Evolutionary conservation across 2,888 invertebrate genomes (phyloP), one percentile per base, ranked within the genome.

Genomic region (Caenorhabditis zanzibari): DNA sequence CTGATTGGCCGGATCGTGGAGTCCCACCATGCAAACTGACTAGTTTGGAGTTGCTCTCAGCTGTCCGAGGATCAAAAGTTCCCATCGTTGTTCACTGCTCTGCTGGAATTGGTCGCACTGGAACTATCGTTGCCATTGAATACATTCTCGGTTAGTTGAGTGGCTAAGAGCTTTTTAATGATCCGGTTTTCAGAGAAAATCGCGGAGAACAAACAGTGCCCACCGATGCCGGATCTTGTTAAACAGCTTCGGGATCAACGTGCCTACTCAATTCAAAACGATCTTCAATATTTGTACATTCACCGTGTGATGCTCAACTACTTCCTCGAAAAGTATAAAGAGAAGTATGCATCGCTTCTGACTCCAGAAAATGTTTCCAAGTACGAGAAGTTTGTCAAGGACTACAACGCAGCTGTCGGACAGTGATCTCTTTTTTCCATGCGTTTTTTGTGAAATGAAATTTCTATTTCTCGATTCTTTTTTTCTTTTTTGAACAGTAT

Each of bases 71-170:
- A 41, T 73, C 85, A 7, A 81, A 80, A 54, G 73, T 75, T 22
- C 88, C 88, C 12, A 88, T 88, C 56, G 72, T 86, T n/a, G 85
- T 88, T 3, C 88, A 88, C 61, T 88, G 88, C 49, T 84, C 85
- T 7, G 88, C 88, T 22, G 88, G 88, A 19, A 88, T 88, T 49
- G 86, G 88, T 3, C 80, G 88, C 41, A 87, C 88, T 3, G 84
- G 86, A 14, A 85, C 86, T n/a, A 86, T 88, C 41, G 87, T 88
- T 12, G 87, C 87, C 19, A 85, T 88, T 41, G 88, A 87, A 77
- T 88, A 83, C 63, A 83, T 86, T 47, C 74, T 86, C 61, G 79
- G 79, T 80, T 24, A 52, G 47, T 47, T 26, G 24, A 12, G 1
- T 54, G 16, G n/a, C 19, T 47, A 0, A 5, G 14, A 3, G 5